Percentiles rank a stretch among this genome's conserved stretches.
These are phyloP conservation scores for Xylocampa areola DNA, from an alignment of 2,888 invertebrate genomes.

Conservation along the genomic window DNA sequence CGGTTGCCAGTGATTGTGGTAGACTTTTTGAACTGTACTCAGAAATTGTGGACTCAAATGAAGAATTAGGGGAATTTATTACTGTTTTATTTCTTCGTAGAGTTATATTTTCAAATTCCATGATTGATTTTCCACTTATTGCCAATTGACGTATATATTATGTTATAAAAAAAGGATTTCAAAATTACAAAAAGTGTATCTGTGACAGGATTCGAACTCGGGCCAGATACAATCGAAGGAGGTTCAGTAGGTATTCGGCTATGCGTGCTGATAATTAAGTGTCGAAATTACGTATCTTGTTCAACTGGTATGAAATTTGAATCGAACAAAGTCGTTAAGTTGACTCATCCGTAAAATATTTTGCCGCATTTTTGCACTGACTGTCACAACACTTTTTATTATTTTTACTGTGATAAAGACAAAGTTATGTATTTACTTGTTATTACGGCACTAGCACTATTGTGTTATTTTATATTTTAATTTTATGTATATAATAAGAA, in stretches of 20 bases:
- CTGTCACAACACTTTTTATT: background rate
- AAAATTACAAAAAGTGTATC: background rate
- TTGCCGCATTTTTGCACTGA: conserved; percentile 9
- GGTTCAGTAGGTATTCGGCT: background rate
- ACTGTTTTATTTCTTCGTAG: background rate
- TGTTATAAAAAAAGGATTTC: background rate
- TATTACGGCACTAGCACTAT: background rate
- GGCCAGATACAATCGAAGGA: too few relatives aligned
- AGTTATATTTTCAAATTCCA: background rate
- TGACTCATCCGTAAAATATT: conserved; percentile 4
- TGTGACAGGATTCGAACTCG: background rate
- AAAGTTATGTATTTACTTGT: background rate
- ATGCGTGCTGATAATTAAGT: background rate
- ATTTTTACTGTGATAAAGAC: background rate
- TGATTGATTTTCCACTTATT: background rate
- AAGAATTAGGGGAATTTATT: background rate
- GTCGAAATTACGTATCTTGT: background rate
- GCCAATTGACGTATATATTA: background rate
- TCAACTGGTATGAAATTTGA: background rate
- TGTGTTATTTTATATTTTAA: background rate
- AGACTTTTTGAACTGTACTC: background rate
- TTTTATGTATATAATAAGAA: background rate
- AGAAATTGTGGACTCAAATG: background rate
- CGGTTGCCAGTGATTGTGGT: background rate
- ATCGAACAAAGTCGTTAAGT: background rate